Base-by-base conservation (phyloP, 2,113 vertebrate species). In the Cyanistes caeruleus region DNA sequence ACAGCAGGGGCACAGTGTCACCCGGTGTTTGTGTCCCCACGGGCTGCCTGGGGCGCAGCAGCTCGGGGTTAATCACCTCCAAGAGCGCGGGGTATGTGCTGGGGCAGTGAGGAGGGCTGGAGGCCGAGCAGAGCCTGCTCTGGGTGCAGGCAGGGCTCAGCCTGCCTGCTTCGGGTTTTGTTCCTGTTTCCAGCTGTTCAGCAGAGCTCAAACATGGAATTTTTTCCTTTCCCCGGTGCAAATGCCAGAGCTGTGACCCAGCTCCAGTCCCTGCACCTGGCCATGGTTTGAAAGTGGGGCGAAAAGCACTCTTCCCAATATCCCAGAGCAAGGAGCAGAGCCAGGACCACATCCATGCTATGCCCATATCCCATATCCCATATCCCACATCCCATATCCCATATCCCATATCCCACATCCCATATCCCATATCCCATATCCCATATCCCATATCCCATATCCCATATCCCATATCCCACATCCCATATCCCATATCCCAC, bases 11-110 rank as follows among this genome's bases (percentile, higher is more conserved):
- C 87, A 53, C 65, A 15, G 48, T 1, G 8, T 79, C 72, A 44
- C 43, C 17, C 0, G 0, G 1, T 17, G 20, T 9, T 31, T 35
- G 31, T 3, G 3, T 63, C 48, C 72, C 58, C 37, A 5, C 1
- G 23, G 52, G 79, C 68, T 62, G 77, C 83, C n/a, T 5, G 64
- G 55, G 33, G 49, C 0, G 0, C 49, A 20, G 43, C 65, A 48
- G 27, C 68, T 55, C 6, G 0, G 17, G 70, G 67, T 90, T 53
- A 23, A 78, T 43, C 5, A 44, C 19, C 44, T 56, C n/a, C 52
- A 5, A 24, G 58, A 8, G 41, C 5, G 23, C 1, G 0, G 3
- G 9, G 27, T 6, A 81, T 35, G 15, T 5, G 3, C 55, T 14
- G 68, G 64, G 60, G 65, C 51, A 13, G 21, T 0, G 28, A 22